Percentiles rank a stretch among this genome's conserved stretches.
phyloP scores from a whole-genome alignment of 2,888 invertebrate genomes.

The Drosophila paramelanica region DNA sequence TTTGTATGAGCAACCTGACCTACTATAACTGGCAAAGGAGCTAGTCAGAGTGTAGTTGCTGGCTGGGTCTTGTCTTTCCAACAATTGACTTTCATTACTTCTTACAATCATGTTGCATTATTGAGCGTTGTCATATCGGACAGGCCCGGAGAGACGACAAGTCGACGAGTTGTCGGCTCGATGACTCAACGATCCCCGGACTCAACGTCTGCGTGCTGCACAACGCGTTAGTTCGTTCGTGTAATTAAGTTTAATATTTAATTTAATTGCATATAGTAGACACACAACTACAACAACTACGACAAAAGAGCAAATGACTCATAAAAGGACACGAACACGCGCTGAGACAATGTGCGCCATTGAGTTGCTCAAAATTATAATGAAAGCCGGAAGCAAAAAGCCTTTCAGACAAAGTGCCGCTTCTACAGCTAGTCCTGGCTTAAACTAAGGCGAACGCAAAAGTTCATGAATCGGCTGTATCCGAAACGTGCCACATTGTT shows the following conservation, averaged over 20 bases:
- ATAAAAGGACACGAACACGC: slow-evolving; percentile 63
- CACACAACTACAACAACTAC: slow-evolving; percentile 35
- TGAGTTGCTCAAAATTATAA: slow-evolving; percentile 69
- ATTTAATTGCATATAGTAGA: slow-evolving; percentile 80
- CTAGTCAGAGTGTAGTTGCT: slow-evolving; percentile 28
- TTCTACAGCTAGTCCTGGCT: slow-evolving; percentile 22
- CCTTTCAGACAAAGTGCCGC: slow-evolving; percentile 27
- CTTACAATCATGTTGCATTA: slow-evolving; percentile 78
- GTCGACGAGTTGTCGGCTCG: slow-evolving; percentile 23
- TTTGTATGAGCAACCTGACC: slow-evolving; percentile 30
- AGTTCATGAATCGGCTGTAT: slow-evolving; percentile 16
- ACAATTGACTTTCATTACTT: slow-evolving; percentile 79
- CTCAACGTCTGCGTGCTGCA: slow-evolving; percentile 47
- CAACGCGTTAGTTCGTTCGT: slow-evolving; percentile 72
- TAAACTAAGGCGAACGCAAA: slow-evolving; percentile 31
- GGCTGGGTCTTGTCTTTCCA: slow-evolving; percentile 26
- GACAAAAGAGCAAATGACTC: slow-evolving; percentile 46
- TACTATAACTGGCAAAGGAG: slow-evolving; percentile 23
- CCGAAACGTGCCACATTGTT: slow-evolving; percentile 32
- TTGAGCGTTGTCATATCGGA: slow-evolving; percentile 79
- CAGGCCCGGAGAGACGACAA: slow-evolving; percentile 53
- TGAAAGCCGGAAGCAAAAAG: slow-evolving; percentile 57
- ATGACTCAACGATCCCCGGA: slow-evolving; percentile 39
- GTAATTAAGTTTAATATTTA: slow-evolving; percentile 83
- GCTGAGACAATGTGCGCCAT: slow-evolving; percentile 64